phyloP scores from a whole-genome alignment of 2,113 vertebrate genomes.

The Grus americana region DNA sequence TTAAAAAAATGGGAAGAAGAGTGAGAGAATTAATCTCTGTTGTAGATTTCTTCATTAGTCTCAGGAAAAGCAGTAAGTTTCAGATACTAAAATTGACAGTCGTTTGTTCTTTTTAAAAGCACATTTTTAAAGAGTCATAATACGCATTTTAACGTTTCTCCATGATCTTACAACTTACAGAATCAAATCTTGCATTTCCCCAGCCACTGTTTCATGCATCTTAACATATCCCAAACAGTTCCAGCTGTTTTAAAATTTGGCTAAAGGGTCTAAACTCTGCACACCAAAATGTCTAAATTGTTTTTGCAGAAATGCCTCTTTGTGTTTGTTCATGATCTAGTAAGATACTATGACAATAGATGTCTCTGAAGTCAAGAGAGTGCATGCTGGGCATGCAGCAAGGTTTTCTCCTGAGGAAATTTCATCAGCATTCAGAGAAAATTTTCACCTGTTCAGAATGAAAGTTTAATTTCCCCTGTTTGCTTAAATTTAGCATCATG shows the following conservation, averaged over 20 bases:
- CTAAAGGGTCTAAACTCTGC: neutral
- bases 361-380: neutral
- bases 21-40: neutral
- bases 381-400: neutral
- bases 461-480: constrained; percentile 13
- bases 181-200: neutral
- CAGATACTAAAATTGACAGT: neutral
- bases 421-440: constrained; percentile 34
- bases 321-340: neutral
- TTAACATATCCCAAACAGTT: neutral
- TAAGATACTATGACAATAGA: neutral
- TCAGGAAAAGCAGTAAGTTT: neutral
- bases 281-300: accelerated
- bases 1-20: neutral
- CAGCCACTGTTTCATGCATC: neutral
- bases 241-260: neutral
- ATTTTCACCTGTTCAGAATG: constrained; percentile 28
- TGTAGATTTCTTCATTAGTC: neutral
- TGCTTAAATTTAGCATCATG: neutral
- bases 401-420: constrained; percentile 5
- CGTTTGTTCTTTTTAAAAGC: neutral
- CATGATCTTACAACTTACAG: neutral
- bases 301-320: neutral
- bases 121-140: neutral
- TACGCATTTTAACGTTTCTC: neutral